Evolutionary conservation across 2,113 vertebrate genomes (phyloP).

Genomic region (Amblyornis subalaris): DNA sequence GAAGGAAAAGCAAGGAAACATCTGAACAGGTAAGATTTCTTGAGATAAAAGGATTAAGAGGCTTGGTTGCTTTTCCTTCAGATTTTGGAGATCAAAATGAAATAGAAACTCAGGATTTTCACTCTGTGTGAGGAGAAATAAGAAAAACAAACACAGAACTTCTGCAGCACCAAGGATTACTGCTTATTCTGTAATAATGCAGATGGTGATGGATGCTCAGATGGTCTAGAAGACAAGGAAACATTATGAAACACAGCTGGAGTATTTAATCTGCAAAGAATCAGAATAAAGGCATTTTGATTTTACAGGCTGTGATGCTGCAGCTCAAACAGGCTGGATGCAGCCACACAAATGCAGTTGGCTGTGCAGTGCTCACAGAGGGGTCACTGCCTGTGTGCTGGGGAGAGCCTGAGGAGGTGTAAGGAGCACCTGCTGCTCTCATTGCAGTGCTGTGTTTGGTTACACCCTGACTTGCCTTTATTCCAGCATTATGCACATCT

Average conservation of each 20-base stretch:
- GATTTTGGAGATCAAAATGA: not conserved
- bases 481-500: not conserved
- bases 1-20: not conserved
- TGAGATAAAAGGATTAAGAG: not conserved
- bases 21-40: not conserved
- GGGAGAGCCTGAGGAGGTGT: rapidly evolving
- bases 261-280: not conserved
- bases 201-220: not conserved
- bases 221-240: not conserved
- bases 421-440: not conserved
- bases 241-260: not conserved
- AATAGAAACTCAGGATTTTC: not conserved
- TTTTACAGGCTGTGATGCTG: not conserved
- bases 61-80: not conserved
- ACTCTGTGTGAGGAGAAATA: not conserved
- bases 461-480: not conserved
- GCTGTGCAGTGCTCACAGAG: not conserved
- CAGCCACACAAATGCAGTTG: not conserved
- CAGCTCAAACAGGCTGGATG: not conserved
- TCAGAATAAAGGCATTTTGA: not conserved
- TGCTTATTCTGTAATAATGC: not conserved
- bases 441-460: not conserved
- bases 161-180: not conserved
- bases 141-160: not conserved
- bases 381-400: rapidly evolving